Evolutionary conservation across 2,888 invertebrate species (phyloP).

Genomic region (Aphidoletes aphidimyza): DNA sequence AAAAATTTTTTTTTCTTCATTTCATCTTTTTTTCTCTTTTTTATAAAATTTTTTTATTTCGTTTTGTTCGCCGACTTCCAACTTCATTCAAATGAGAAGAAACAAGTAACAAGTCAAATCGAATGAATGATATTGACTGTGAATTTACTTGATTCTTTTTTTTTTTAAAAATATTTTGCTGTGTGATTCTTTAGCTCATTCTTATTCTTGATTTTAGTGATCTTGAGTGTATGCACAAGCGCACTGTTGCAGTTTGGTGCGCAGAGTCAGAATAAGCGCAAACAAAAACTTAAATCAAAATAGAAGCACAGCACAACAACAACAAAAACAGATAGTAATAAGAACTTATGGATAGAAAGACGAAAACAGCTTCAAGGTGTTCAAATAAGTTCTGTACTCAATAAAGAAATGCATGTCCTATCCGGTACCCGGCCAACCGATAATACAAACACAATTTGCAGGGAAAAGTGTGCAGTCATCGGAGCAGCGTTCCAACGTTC

Average conservation of each 20-base stretch:
- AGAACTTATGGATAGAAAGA: neutral
- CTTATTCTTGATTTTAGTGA: neutral
- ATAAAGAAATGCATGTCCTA: slow-evolving; percentile 13
- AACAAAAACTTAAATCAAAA: neutral
- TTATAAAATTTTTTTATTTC: no score
- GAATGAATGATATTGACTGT: slow-evolving; percentile 11
- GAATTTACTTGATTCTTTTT: neutral
- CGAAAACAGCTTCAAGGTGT: slow-evolving; percentile 38
- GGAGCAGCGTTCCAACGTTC: neutral
- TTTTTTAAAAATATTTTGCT: no score
- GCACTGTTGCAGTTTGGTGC: neutral
- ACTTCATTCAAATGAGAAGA: neutral
- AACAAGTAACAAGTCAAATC: neutral
- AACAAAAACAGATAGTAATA: neutral
- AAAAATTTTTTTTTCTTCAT: neutral
- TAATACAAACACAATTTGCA: neutral
- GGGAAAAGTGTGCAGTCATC: slow-evolving; percentile 2
- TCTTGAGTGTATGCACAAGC: neutral
- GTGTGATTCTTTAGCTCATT: neutral
- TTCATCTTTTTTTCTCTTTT: no score
- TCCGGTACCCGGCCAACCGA: neutral
- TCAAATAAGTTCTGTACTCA: neutral
- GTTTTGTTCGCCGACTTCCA: neutral
- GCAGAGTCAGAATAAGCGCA: neutral
- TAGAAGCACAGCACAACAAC: neutral